These are phyloP conservation scores for Helicoverpa zea DNA, from an alignment of 1,140 invertebrate species.

Conservation along the genomic window DNA sequence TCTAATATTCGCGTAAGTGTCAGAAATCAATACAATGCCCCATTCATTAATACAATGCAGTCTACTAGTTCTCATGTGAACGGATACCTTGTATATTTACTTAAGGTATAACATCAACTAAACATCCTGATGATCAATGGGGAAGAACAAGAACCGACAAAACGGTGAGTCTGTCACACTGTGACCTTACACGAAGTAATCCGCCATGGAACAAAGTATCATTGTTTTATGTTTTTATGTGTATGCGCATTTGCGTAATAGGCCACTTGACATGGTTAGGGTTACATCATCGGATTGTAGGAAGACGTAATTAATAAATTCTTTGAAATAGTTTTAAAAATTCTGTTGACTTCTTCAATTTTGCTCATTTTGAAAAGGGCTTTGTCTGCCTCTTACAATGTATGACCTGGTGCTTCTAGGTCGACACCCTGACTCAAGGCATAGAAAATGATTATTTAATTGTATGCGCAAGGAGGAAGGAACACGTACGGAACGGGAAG, in stretches of 20 bases:
- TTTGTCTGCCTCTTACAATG: not conserved
- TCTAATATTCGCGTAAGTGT: no score
- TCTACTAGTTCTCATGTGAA: not conserved
- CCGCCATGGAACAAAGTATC: slow-evolving; percentile 7
- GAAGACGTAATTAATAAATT: no score
- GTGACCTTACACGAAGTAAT: not conserved
- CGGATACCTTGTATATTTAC: slow-evolving; percentile 10
- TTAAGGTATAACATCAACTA: not conserved
- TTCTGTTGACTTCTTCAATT: no score
- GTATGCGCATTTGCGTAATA: not conserved
- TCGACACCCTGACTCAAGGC: not conserved
- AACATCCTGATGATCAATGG: slow-evolving; percentile 15
- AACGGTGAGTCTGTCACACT: not conserved
- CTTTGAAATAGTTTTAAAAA: no score
- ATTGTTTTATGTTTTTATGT: not conserved
- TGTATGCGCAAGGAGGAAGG: slow-evolving; percentile 3
- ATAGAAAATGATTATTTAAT: not conserved
- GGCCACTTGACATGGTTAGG: no score
- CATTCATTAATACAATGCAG: not conserved
- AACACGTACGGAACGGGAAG: slow-evolving; percentile 15
- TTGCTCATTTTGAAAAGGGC: no score
- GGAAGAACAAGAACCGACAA: slow-evolving; percentile 1
- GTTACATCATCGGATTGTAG: no score
- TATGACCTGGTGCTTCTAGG: not conserved
- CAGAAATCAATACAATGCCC: not conserved